These are phyloP conservation scores for Peromyscus leucopus DNA, from an alignment of 2,113 vertebrate genomes.

Conservation along the genomic window DNA sequence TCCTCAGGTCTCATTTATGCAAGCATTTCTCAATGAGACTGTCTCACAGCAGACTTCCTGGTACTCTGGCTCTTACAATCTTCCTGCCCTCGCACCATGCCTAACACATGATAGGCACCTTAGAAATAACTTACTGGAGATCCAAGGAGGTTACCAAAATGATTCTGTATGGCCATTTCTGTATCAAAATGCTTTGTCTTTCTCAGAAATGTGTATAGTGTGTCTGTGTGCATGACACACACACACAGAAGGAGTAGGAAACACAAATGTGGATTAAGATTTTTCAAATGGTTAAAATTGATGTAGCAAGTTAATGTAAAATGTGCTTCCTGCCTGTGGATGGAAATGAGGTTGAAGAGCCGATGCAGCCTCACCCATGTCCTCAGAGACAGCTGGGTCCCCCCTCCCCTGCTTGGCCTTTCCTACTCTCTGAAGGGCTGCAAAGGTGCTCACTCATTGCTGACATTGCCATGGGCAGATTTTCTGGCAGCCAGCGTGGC, in stretches of 20 bases:
- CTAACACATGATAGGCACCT: neutral
- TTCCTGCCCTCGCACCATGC: neutral
- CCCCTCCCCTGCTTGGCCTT: too few relatives aligned
- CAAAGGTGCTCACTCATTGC: neutral
- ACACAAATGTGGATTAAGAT: constrained; percentile 3
- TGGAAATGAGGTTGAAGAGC: neutral
- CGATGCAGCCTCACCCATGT: neutral
- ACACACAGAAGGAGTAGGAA: neutral
- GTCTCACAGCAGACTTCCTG: neutral
- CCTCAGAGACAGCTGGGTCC: neutral
- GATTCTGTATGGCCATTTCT: neutral
- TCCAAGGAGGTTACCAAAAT: constrained; percentile 14
- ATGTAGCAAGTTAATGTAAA: neutral
- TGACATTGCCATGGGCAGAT: neutral
- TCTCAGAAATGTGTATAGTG: neutral
- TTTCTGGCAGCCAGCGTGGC: neutral
- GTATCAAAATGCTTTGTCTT: neutral
- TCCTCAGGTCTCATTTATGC: neutral
- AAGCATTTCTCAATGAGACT: neutral
- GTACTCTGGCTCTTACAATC: neutral
- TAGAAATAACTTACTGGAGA: neutral
- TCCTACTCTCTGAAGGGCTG: neutral
- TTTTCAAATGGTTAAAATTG: constrained; percentile 20
- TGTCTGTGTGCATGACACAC: neutral
- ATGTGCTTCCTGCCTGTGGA: neutral